Base-by-base conservation (phyloP, 2,888 invertebrate species). In the Drosophila meridionalis region DNA sequence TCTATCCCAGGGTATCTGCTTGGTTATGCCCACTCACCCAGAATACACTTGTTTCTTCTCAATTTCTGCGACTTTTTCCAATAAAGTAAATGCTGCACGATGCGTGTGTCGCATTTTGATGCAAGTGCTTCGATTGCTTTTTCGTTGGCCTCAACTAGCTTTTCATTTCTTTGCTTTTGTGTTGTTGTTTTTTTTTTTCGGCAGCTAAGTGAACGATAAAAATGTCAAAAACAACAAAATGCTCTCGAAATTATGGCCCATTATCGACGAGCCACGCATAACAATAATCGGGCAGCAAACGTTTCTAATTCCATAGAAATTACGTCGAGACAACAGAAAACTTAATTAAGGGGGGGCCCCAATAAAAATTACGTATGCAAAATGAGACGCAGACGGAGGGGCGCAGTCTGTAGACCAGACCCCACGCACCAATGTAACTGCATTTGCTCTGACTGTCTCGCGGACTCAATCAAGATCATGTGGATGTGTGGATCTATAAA, bases 81-180 rank as follows among this genome's bases (percentile, higher is more conserved):
- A 90, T 90, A 90, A 87, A 83, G 89, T 82, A 90, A 87, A 89
- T 89, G 87, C 82, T 87, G 76, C 76, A 47, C 69, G 55, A 66
- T 68, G 90, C 82, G 85, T 90, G 86, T 75, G 73, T 68, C 56
- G 86, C 89, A 87, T 87, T 79, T 90, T 78, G 79, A 78, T 84
- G 83, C 84, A 72, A 86, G 62, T 65, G 61, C 47, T 59, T 63
- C 70, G 48, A 48, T 61, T 65, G 82, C 50, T 66, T 78, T 78
- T 78, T 69, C 61, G 64, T 69, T 74, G 32, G 71, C 56, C 52
- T 58, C 67, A 69, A 69, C 85, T 40, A 82, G 76, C 80, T 86
- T 84, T 90, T 85, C 40, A 58, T 55, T 55, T 61, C n/a, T 50
- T 53, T 28, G 26, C 9, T 32, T n/a, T 64, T 67, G 80, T 82